phyloP scores from a whole-genome alignment of 2,113 vertebrate species.

The Mungos mungo region DNA sequence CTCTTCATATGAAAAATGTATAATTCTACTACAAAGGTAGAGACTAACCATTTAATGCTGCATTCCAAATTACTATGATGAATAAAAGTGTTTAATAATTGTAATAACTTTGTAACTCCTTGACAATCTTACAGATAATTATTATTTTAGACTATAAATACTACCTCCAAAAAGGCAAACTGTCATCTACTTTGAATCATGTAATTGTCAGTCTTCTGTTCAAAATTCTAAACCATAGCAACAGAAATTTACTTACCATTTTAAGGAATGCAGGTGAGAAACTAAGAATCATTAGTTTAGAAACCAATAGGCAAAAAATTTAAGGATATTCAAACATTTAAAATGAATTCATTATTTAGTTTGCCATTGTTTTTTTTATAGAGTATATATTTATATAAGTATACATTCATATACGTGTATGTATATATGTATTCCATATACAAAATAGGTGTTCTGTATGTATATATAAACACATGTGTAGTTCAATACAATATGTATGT shows the following conservation, averaged over 20 bases:
- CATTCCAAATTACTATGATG: slow-evolving; percentile 71
- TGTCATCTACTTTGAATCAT: slow-evolving; percentile 78
- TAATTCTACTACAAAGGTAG: slow-evolving; percentile 50
- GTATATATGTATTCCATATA: neutral
- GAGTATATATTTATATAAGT: neutral
- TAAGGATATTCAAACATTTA: slow-evolving; percentile 28
- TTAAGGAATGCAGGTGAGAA: slow-evolving; percentile 66
- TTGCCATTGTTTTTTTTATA: neutral
- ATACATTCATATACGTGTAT: neutral
- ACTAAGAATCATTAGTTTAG: slow-evolving; percentile 50
- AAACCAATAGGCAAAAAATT: slow-evolving; percentile 11
- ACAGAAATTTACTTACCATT: slow-evolving; percentile 77
- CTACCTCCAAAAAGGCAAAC: slow-evolving; percentile 77
- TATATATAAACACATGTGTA: neutral
- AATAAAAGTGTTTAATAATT: slow-evolving; percentile 79
- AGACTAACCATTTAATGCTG: slow-evolving; percentile 62
- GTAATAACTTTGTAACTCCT: slow-evolving; percentile 78
- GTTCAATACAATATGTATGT: neutral
- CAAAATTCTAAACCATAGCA: slow-evolving; percentile 76
- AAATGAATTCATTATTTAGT: neutral
- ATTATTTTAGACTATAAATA: slow-evolving; percentile 82
- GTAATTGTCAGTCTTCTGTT: slow-evolving; percentile 76
- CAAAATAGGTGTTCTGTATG: neutral
- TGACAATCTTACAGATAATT: slow-evolving; percentile 80
- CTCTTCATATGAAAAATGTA: slow-evolving; percentile 5